Conservation (phyloP, 1,140 invertebrate species). For the Bombus breviceps region DNA sequence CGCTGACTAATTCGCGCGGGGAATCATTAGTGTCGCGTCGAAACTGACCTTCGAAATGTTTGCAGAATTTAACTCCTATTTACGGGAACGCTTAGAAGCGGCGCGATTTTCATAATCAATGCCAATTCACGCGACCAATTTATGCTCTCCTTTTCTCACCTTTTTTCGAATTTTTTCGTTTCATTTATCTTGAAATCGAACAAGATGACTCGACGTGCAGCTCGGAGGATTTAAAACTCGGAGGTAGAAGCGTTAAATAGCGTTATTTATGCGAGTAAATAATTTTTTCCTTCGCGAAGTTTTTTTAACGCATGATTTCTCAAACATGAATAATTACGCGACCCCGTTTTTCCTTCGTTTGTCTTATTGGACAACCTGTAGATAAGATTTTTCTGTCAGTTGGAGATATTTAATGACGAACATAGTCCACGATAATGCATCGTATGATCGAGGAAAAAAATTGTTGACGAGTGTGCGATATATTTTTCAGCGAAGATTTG, state of each 20-base stretch:
- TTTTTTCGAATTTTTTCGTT: not conserved
- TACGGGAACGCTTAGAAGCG: slow-evolving; percentile 13
- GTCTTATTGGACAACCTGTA: not conserved
- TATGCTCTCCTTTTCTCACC: not conserved
- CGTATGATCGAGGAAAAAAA: not conserved
- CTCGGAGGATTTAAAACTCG: not conserved
- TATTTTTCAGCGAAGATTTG: not conserved
- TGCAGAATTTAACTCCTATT: slow-evolving; percentile 24
- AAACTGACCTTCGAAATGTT: slow-evolving; percentile 22
- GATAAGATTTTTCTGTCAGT: slow-evolving; percentile 15
- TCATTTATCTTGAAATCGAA: not conserved
- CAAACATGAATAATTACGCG: not conserved
- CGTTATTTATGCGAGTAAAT: not conserved
- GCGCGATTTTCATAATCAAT: not conserved
- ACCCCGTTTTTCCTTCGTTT: not conserved
- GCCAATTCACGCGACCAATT: not conserved
- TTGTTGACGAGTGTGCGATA: not conserved
- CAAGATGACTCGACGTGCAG: not conserved
- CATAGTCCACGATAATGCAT: not conserved
- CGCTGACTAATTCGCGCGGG: slow-evolving; percentile 15
- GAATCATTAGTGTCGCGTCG: slow-evolving; percentile 6
- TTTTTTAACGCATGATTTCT: not conserved
- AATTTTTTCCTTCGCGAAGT: not conserved
- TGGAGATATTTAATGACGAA: not conserved
- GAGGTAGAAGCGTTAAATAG: not conserved